Evolutionary conservation across 2,113 vertebrate species (phyloP).

Genomic region (Perognathus longimembris): DNA sequence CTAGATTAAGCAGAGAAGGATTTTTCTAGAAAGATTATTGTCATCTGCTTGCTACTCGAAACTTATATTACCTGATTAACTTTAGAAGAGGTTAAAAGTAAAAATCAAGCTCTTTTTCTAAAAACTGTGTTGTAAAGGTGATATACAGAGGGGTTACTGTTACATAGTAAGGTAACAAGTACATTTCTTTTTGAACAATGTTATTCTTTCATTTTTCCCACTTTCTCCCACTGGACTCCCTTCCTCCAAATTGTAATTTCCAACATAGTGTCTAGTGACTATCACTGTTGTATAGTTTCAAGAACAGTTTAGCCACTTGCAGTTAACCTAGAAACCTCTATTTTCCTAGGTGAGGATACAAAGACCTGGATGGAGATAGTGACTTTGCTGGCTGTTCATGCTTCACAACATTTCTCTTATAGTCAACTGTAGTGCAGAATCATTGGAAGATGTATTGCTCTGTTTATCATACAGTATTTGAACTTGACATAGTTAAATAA

Average conservation of each 20-base stretch:
- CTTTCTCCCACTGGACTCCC: no score
- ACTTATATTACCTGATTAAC: not conserved
- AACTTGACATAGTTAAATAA: not conserved
- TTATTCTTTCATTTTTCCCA: no score
- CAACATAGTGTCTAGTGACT: no score
- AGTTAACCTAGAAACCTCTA: not conserved
- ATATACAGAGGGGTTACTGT: no score
- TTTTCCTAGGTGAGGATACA: not conserved
- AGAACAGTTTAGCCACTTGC: not conserved
- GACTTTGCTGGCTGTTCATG: not conserved
- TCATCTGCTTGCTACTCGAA: slow-evolving; percentile 3
- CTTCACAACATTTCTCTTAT: not conserved
- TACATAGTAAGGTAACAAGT: no score
- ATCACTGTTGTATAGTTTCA: not conserved
- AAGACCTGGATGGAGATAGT: not conserved
- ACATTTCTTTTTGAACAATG: no score
- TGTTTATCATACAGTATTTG: not conserved
- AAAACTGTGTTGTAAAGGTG: no score
- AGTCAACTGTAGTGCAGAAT: not conserved
- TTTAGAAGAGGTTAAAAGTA: not conserved
- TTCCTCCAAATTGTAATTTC: no score
- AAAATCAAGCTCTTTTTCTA: not conserved
- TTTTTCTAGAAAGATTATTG: not conserved
- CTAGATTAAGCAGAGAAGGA: not conserved
- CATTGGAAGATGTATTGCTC: not conserved